These are phyloP conservation scores for Bos taurus DNA, from an alignment of 2,113 vertebrate genomes.

Conservation along the genomic window DNA sequence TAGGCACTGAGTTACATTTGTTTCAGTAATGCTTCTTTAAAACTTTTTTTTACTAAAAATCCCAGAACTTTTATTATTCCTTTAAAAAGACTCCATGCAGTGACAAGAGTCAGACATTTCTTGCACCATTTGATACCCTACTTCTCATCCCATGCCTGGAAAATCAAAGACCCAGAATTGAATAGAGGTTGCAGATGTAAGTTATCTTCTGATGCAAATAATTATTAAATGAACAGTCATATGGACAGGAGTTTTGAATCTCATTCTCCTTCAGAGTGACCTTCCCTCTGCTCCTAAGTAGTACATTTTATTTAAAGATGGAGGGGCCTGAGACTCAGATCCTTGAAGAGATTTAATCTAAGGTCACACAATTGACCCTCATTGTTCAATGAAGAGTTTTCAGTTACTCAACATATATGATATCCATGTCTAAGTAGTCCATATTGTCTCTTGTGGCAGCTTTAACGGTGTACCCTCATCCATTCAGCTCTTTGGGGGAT, in stretches of 20 bases:
- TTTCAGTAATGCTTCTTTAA: not conserved
- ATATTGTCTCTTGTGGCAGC: not conserved
- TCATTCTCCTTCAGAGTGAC: not conserved
- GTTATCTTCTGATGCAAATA: not conserved
- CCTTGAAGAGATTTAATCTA: not conserved
- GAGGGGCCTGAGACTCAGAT: not conserved
- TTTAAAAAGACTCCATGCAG: not conserved
- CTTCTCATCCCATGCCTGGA: not conserved
- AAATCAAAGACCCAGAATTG: not conserved
- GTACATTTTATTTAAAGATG: not conserved
- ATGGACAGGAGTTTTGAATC: not conserved
- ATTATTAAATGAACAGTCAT: not conserved
- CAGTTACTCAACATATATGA: not conserved
- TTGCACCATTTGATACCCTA: not conserved
- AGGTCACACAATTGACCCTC: not conserved
- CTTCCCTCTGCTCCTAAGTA: not conserved
- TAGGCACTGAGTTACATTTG: not conserved
- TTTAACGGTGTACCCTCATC: not conserved
- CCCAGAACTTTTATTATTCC: not conserved
- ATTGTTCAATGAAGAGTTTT: not conserved
- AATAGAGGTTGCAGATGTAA: not conserved
- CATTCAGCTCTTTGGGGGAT: not conserved
- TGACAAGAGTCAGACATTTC: not conserved
- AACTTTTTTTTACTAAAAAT: not conserved
- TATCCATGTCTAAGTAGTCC: not conserved